Evolutionary conservation across 2,888 invertebrate species (phyloP).

Genomic region (Drosophila siamana): DNA sequence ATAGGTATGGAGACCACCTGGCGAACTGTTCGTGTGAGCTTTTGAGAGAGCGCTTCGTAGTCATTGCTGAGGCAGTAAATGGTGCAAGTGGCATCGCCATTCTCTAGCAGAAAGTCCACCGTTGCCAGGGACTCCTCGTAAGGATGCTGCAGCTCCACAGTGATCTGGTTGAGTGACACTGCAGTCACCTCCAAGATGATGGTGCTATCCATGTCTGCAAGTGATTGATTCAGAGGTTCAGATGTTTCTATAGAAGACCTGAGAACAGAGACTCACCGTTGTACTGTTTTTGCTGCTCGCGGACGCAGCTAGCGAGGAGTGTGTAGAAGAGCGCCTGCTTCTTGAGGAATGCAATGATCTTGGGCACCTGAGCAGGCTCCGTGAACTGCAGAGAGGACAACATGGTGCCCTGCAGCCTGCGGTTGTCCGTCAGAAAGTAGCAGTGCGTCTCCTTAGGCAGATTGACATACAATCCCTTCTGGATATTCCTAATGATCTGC

Average conservation of each 20-base stretch:
- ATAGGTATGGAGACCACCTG: conserved; percentile 97
- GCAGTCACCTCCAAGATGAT: conserved; percentile 97
- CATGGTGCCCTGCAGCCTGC: conserved; percentile 87
- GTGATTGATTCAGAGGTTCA: background rate
- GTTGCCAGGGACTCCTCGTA: conserved; percentile 96
- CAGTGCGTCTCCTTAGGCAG: conserved; percentile 97
- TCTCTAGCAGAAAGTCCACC: conserved; percentile 94
- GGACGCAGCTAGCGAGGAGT: conserved; percentile 94
- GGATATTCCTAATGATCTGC: conserved; percentile 90
- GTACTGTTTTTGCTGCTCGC: conserved; percentile 90
- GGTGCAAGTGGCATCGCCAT: conserved; percentile 92
- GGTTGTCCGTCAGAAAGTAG: conserved; percentile 95
- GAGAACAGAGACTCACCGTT: conserved; percentile 89
- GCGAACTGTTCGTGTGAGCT: conserved; percentile 90
- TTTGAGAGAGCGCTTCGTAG: conserved; percentile 85
- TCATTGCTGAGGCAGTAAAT: conserved; percentile 89
- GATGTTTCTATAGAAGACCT: background rate
- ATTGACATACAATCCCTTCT: conserved; percentile 94
- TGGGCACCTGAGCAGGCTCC: conserved; percentile 96
- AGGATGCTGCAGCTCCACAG: conserved; percentile 96
- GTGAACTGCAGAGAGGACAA: conserved; percentile 93
- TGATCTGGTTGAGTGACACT: conserved; percentile 94
- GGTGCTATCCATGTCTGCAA: conserved; percentile 84
- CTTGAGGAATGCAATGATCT: conserved; percentile 92
- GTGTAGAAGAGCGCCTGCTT: conserved; percentile 97